These are phyloP conservation scores for Adelosebastes latens DNA, from an alignment of 2,797 vertebrate species.

Conservation along the genomic window DNA sequence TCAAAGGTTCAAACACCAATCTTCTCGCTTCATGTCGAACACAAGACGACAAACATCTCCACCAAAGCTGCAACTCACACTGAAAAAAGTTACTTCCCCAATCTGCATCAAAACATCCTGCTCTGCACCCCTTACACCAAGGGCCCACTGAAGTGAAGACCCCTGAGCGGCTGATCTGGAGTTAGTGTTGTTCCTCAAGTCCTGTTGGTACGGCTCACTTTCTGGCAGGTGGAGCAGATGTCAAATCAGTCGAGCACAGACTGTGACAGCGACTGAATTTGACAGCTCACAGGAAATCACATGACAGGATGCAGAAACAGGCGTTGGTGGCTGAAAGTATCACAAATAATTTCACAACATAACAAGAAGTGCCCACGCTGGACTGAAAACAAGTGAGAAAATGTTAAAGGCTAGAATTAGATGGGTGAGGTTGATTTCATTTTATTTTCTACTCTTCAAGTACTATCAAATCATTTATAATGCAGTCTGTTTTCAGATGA, in stretches of 20 bases:
- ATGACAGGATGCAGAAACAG: conserved; percentile 63
- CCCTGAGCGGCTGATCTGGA: not conserved
- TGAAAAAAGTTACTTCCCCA: conserved; percentile 20
- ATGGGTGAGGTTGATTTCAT: not conserved
- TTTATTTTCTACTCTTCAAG: not conserved
- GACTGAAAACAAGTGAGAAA: not conserved
- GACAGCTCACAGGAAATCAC: conserved; percentile 68
- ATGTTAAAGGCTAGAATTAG: not conserved
- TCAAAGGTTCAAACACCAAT: not conserved
- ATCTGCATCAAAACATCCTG: not conserved
- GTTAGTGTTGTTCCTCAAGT: not conserved
- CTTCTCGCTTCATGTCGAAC: not conserved
- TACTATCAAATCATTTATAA: not conserved
- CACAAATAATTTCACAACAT: not conserved
- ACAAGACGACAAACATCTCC: not conserved
- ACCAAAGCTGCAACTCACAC: not conserved
- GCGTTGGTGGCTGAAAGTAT: not conserved
- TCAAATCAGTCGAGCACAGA: not conserved
- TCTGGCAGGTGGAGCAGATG: conserved; percentile 29
- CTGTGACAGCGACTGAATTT: not conserved
- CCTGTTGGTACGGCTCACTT: not conserved
- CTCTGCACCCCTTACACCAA: not conserved
- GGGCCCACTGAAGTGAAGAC: not conserved
- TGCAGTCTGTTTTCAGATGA: not conserved
- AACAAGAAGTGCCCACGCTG: not conserved